A percentile compares a stretch with the other conserved stretches of the same genome.
These are phyloP conservation scores for Pantherophis guttatus DNA, from an alignment of 2,113 vertebrate genomes.

Conservation along the genomic window DNA sequence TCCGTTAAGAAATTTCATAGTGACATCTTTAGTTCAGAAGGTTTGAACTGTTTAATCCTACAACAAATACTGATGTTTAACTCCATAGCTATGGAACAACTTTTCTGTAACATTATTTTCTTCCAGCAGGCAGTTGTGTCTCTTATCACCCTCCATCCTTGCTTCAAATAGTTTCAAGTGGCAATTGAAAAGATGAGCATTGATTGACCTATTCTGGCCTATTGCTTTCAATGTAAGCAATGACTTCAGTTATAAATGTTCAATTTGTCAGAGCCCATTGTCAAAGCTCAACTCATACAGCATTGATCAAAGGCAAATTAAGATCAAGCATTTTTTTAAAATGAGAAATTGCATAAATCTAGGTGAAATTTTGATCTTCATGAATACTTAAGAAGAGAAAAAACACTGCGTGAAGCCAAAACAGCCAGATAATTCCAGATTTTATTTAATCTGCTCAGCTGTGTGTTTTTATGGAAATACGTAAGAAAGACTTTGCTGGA, in stretches of 20 bases:
- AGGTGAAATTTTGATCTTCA: neutral
- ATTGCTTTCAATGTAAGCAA: neutral
- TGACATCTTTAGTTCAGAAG: neutral
- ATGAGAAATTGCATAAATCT: fast-evolving
- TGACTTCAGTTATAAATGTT: conserved; percentile 12
- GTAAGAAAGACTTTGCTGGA: neutral
- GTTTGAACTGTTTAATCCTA: neutral
- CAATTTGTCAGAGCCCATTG: neutral
- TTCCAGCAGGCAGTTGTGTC: neutral
- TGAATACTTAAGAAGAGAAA: neutral
- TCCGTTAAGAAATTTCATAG: fast-evolving
- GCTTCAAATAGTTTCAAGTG: neutral
- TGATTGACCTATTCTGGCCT: conserved; percentile 17
- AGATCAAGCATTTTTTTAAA: fast-evolving
- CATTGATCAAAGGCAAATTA: neutral
- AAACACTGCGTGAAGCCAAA: neutral
- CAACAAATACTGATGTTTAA: neutral
- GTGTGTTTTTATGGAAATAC: neutral
- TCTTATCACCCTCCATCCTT: neutral
- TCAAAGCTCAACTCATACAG: neutral
- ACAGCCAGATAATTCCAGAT: neutral
- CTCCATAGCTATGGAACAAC: neutral
- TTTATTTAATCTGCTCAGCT: neutral
- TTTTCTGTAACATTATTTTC: neutral
- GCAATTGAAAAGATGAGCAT: neutral